These are phyloP conservation scores for Dryobotodes eremita DNA, from an alignment of 2,888 invertebrate genomes.

Conservation along the genomic window DNA sequence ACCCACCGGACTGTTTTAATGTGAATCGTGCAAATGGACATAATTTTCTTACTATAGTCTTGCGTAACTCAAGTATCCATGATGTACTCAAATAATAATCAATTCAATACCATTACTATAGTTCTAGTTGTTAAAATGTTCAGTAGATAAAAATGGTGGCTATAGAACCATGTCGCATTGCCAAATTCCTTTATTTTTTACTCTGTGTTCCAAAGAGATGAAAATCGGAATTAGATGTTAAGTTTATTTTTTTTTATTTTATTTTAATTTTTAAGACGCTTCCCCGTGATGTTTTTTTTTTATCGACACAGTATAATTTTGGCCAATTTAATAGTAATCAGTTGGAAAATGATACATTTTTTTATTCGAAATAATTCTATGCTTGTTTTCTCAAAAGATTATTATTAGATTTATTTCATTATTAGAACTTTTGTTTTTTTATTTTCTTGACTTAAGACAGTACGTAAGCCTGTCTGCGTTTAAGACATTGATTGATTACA, in stretches of 20 bases:
- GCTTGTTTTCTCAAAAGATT: background rate
- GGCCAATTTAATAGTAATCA: conserved; percentile 5
- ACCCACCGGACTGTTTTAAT: conserved; percentile 72
- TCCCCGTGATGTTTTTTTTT: conserved; percentile 41
- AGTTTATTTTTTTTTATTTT: conserved; percentile 70
- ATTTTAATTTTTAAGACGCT: conserved; percentile 64
- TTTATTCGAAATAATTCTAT: background rate
- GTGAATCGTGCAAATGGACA: conserved; percentile 66
- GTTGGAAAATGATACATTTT: background rate
- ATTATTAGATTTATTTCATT: conserved; percentile 23
- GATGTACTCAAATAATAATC: conserved; percentile 75
- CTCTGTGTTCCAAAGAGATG: conserved; percentile 87
- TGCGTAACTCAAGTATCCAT: conserved; percentile 75
- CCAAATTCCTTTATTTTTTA: conserved; percentile 83
- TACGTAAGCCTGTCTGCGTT: conserved; percentile 25
- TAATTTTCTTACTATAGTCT: conserved; percentile 65
- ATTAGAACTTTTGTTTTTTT: conserved; percentile 27
- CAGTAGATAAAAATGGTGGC: conserved; percentile 80
- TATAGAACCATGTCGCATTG: conserved; percentile 78
- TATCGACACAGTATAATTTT: conserved; percentile 58
- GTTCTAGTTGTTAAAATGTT: conserved; percentile 75
- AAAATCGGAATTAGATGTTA: conserved; percentile 83
- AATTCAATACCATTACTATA: conserved; percentile 75
- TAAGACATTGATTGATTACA: conserved; percentile 19
- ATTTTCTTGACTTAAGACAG: conserved; percentile 38